phyloP scores from a whole-genome alignment of 2,888 invertebrate genomes.

The Ectemnius cavifrons region DNA sequence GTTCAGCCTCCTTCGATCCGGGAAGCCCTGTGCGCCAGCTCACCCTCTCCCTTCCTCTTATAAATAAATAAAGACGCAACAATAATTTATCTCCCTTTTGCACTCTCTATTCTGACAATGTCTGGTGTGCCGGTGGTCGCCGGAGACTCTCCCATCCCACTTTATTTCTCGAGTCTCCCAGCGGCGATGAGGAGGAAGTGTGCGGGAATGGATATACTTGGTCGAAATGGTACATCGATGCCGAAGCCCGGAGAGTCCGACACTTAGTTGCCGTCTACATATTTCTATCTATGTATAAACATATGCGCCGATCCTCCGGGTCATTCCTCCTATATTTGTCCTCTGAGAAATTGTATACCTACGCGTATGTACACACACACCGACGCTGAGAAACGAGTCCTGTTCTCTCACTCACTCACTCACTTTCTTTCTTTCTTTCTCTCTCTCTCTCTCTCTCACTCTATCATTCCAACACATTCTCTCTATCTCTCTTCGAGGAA shows the following conservation, averaged over 20 bases:
- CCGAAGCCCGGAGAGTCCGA: background rate
- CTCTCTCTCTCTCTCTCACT: too few species aligned
- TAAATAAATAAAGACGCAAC: constrained; percentile 62
- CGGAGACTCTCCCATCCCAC: too few species aligned
- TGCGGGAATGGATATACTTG: constrained; percentile 1
- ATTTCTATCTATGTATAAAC: background rate
- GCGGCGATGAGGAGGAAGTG: background rate
- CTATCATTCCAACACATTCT: too few species aligned
- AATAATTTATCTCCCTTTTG: constrained; percentile 57
- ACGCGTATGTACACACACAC: too few species aligned
- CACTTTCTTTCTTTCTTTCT: too few species aligned
- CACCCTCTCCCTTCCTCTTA: constrained; percentile 13
- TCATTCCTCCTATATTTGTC: too few species aligned
- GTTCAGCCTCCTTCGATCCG: background rate
- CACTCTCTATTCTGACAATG: constrained; percentile 40
- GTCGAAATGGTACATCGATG: background rate
- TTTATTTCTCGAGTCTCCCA: too few species aligned
- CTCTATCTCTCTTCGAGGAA: constrained; percentile 26
- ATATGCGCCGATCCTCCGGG: too few species aligned
- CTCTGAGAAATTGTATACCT: too few species aligned
- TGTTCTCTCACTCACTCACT: too few species aligned
- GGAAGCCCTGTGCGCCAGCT: constrained; percentile 10
- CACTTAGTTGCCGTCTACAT: background rate
- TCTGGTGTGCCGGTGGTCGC: constrained; percentile 26
- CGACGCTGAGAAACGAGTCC: too few species aligned